Percentiles rank a stretch among this genome's conserved stretches.
Conservation (phyloP, 2,113 vertebrate species). For the Laticauda colubrina region DNA sequence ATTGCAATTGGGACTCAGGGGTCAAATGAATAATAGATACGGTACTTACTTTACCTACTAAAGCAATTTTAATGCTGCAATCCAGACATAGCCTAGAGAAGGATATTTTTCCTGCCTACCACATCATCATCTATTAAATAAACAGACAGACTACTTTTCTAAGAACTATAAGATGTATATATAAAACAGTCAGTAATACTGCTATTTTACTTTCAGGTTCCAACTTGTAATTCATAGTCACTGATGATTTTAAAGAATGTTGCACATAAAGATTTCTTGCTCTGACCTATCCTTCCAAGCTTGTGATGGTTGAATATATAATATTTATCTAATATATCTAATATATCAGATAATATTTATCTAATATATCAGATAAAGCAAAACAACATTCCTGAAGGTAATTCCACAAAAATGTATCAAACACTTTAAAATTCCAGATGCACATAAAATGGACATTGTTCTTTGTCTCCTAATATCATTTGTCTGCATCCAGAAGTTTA, state of each 20-base stretch:
- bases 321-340: no score
- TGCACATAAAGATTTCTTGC: neutral
- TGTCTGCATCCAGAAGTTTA: neutral
- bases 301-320: neutral
- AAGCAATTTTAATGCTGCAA: neutral
- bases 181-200: neutral
- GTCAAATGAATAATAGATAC: neutral
- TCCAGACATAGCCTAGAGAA: neutral
- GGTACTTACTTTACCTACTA: slow-evolving; percentile 3
- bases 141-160: slow-evolving; percentile 25
- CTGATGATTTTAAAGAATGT: neutral
- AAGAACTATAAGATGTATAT: slow-evolving; percentile 12
- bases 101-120: slow-evolving; percentile 19
- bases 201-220: neutral
- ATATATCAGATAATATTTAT: no score
- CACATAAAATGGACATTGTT: neutral
- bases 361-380: neutral
- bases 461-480: neutral
- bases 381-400: neutral
- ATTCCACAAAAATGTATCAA: neutral
- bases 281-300: neutral
- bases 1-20: neutral
- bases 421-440: neutral
- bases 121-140: slow-evolving; percentile 1
- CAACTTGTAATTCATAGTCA: neutral